phyloP scores from a whole-genome alignment of 2,113 vertebrate species.

The Gopherus flavomarginatus region DNA sequence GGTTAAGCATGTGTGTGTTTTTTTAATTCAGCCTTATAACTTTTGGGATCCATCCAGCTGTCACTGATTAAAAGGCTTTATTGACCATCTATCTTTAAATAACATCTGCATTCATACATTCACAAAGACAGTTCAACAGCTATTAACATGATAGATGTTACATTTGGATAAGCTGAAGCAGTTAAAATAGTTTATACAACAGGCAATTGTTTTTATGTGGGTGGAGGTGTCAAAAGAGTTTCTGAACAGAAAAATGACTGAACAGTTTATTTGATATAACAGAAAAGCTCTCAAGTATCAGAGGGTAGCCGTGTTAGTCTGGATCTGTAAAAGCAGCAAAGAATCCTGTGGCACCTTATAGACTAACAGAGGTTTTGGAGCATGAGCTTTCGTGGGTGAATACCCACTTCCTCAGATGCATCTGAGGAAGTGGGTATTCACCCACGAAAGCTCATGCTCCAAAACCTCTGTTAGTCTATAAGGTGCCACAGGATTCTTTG shows the following conservation, averaged over 20 bases:
- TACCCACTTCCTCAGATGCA: no score
- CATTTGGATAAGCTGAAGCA: not conserved
- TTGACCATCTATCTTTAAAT: not conserved
- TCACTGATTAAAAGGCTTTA: not conserved
- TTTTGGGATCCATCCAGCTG: slow-evolving; percentile 32
- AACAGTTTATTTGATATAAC: not conserved
- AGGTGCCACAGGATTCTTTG: no score
- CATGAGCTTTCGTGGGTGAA: no score
- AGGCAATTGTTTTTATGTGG: not conserved
- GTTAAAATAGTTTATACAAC: not conserved
- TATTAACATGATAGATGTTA: not conserved
- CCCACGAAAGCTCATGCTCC: no score
- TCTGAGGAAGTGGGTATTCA: no score
- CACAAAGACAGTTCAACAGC: not conserved
- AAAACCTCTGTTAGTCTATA: no score
- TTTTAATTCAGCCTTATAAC: not conserved
- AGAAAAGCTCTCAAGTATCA: not conserved
- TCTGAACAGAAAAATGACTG: not conserved
- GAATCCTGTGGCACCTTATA: no score
- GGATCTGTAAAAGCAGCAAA: no score
- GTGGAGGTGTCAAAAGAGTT: not conserved
- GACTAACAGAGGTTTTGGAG: no score
- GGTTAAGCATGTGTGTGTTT: not conserved
- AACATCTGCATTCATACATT: not conserved
- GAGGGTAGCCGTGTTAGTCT: no score